Percentiles rank a stretch among this genome's conserved stretches.
Conservation (phyloP, 2,113 vertebrate genomes). For the Peromyscus polionotus region DNA sequence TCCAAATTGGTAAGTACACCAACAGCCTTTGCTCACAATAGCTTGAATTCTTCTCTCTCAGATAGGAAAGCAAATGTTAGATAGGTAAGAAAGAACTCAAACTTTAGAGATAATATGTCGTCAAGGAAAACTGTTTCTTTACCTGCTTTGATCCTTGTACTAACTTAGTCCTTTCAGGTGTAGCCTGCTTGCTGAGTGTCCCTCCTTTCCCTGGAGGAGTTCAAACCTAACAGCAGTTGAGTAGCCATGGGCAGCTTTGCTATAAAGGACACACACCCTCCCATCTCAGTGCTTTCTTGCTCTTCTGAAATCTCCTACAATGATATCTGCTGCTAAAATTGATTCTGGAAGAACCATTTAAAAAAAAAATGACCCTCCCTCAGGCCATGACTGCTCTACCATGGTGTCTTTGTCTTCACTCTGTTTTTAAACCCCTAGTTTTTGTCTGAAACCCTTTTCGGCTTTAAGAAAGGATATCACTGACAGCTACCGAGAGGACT, state of each 20-base stretch:
- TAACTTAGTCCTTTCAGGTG: neutral
- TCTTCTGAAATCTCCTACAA: conserved; percentile 40
- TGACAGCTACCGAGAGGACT: neutral
- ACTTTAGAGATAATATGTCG: neutral
- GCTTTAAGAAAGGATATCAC: conserved; percentile 16
- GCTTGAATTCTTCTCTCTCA: neutral
- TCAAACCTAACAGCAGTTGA: conserved; percentile 37
- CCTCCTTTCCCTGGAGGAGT: neutral
- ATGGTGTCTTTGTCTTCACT: conserved; percentile 33
- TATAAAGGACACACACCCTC: neutral
- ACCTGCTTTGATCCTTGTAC: neutral
- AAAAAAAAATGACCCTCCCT: conserved; percentile 55
- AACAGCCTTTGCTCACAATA: neutral
- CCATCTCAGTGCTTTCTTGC: neutral
- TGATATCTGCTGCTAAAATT: conserved; percentile 27
- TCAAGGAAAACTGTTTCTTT: neutral
- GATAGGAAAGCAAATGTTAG: neutral
- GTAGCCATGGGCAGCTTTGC: conserved; percentile 30
- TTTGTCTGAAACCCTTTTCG: conserved; percentile 10
- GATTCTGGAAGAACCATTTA: conserved; percentile 52
- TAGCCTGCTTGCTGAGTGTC: neutral
- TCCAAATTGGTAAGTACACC: neutral
- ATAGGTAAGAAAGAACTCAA: neutral
- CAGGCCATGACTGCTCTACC: neutral
- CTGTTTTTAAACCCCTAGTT: conserved; percentile 47